Percentiles rank a stretch among this genome's conserved stretches.
Conservation (phyloP, 2,113 vertebrate genomes). For the Galbula dea region DNA sequence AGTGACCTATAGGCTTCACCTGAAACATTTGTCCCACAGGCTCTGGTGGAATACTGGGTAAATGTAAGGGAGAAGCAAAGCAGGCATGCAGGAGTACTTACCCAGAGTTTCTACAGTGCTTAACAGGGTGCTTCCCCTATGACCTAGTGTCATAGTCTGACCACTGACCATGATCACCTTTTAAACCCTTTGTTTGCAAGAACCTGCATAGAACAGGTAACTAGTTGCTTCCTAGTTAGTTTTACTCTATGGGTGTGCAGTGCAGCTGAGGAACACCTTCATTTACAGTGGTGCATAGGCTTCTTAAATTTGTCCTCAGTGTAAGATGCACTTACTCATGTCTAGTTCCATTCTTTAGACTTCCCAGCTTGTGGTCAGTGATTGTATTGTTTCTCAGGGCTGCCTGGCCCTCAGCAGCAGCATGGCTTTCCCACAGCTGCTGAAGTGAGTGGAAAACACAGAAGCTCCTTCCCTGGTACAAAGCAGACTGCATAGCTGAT, state of each 20-base stretch:
- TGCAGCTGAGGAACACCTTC: background rate
- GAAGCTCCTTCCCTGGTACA: background rate
- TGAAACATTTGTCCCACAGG: accelerated
- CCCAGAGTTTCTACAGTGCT: background rate
- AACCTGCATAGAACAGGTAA: background rate
- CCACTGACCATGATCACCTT: background rate
- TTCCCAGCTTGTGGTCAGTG: background rate
- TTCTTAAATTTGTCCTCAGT: background rate
- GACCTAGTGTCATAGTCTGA: background rate
- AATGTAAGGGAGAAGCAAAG: too few species aligned
- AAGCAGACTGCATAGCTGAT: accelerated
- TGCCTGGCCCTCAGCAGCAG: background rate
- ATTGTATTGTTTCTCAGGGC: accelerated
- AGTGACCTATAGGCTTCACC: background rate
- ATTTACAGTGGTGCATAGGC: accelerated
- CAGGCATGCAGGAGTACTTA: background rate
- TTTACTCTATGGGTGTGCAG: background rate
- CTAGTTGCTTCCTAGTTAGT: background rate
- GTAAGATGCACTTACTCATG: background rate
- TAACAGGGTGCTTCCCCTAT: too few species aligned
- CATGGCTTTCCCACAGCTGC: background rate
- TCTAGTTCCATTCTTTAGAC: background rate
- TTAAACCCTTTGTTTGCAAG: background rate
- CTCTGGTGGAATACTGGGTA: too few species aligned
- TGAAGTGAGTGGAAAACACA: accelerated